A percentile compares a stretch with the other conserved stretches of the same genome.
These are phyloP conservation scores for Percopsis transmontana DNA, from an alignment of 2,113 vertebrate genomes.

Conservation along the genomic window DNA sequence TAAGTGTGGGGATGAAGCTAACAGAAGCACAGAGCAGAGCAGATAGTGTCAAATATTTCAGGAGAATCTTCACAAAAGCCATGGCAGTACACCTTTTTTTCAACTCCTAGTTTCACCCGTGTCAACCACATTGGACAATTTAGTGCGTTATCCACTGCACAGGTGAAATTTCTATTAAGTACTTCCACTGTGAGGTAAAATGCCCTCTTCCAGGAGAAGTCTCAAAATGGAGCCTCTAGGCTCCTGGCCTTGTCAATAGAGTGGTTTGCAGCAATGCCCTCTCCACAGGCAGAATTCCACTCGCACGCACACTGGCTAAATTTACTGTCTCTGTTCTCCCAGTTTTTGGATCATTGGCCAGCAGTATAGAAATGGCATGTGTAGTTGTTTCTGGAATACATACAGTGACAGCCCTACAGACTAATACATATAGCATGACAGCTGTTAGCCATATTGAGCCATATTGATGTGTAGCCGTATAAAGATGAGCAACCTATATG, in stretches of 20 bases:
- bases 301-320: constrained; percentile 44
- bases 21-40: too few species aligned
- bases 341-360: constrained; percentile 38
- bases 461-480: constrained; percentile 1
- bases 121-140: neutral
- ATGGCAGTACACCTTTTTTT: neutral
- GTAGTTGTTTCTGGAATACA: neutral
- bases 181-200: constrained; percentile 35
- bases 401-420: neutral
- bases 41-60: neutral
- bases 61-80: neutral
- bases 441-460: neutral
- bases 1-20: too few species aligned
- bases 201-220: constrained; percentile 31
- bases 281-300: constrained; percentile 65
- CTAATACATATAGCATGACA: neutral
- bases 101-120: neutral
- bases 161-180: constrained; percentile 36
- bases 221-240: constrained; percentile 58
- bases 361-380: constrained; percentile 26
- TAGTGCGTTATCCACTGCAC: constrained; percentile 34
- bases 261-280: constrained; percentile 52
- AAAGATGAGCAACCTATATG: neutral
- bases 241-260: constrained; percentile 59
- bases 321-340: constrained; percentile 19